Conservation (phyloP, 2,113 vertebrate genomes). For the Atractosteus spatula region DNA sequence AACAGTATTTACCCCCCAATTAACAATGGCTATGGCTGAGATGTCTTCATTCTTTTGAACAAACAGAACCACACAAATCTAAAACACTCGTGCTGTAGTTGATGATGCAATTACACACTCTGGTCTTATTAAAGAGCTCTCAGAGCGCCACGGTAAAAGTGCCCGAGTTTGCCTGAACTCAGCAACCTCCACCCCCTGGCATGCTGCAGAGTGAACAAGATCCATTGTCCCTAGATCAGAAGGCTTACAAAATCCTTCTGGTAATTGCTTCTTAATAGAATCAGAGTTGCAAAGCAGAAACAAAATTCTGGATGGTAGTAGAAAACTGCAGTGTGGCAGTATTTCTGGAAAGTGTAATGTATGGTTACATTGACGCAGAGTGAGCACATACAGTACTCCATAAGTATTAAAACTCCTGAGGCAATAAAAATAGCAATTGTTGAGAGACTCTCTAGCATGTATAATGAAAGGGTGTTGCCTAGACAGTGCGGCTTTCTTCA, state of each 20-base stretch:
- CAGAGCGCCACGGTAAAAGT: background rate
- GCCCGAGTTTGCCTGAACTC: slow-evolving; percentile 5
- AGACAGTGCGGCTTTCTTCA: background rate
- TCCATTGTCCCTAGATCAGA: background rate
- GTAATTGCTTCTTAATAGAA: background rate
- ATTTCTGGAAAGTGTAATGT: background rate
- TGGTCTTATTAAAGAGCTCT: background rate
- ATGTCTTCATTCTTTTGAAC: too few species aligned
- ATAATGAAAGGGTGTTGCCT: slow-evolving; percentile 16
- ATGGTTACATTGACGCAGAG: background rate
- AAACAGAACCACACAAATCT: too few species aligned
- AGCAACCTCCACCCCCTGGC: background rate
- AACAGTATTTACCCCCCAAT: too few species aligned
- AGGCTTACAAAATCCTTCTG: background rate
- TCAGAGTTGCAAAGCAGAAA: background rate
- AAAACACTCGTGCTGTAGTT: too few species aligned
- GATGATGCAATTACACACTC: too few species aligned
- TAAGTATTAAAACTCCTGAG: background rate
- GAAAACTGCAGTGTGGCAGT: background rate
- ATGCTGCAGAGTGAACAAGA: background rate
- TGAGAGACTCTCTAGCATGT: background rate
- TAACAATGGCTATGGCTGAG: too few species aligned
- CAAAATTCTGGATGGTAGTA: background rate
- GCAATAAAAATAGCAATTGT: background rate
- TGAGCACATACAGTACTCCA: background rate